Conservation (phyloP, 2,113 vertebrate genomes). For the Tylochromis polylepis region DNA sequence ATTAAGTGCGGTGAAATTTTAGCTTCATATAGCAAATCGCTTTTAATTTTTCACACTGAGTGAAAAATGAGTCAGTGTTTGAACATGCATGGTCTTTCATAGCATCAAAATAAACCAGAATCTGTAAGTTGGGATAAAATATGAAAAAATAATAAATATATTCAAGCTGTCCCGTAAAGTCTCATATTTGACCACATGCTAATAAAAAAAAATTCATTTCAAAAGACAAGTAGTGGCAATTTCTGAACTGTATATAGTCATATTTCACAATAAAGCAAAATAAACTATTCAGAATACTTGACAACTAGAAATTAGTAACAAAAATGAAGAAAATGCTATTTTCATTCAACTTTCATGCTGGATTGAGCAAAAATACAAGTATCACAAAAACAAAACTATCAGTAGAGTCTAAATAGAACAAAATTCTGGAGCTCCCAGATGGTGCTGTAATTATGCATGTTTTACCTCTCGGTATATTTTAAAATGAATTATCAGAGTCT, state of each 20-base stretch:
- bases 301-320: not conserved
- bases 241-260: not conserved
- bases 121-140: not conserved
- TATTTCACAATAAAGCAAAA: not conserved
- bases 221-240: not conserved
- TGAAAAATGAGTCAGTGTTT: not conserved
- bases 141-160: not conserved
- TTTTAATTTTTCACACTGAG: not conserved
- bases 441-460: not conserved
- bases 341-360: not conserved
- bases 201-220: too few species aligned
- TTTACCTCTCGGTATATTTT: not conserved
- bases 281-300: too few species aligned
- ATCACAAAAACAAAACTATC: not conserved
- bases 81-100: not conserved
- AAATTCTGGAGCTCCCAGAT: too few species aligned
- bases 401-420: too few species aligned
- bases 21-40: not conserved
- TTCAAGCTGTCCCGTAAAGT: not conserved
- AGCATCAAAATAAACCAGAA: not conserved
- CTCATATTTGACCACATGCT: too few species aligned
- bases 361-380: not conserved
- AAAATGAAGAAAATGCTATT: not conserved
- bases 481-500: not conserved
- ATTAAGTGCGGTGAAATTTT: not conserved